Evolutionary conservation across 2,888 invertebrate species (phyloP), one percentile per base, ranked within the genome.

Genomic region (Vanessa cardui): DNA sequence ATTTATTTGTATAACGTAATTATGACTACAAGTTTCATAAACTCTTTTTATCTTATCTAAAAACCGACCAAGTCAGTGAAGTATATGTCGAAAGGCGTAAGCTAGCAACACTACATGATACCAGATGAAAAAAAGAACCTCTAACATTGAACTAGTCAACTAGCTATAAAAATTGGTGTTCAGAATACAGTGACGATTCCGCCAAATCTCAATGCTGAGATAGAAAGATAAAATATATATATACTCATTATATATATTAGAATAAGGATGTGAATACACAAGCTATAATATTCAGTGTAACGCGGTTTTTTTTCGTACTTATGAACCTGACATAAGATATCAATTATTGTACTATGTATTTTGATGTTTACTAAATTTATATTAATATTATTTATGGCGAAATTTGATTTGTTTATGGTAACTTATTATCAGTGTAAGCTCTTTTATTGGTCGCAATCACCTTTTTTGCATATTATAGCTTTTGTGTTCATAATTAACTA

Each of bases 31-130:
- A 86, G 87, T 88, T 88, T 87, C 78, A 82, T 79, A 89, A 89
- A 90, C 86, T 87, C 82, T 81, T 79, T 75, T 80, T 75, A 39
- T 77, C 78, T 77, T 16, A 54, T 54, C 31, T 54, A 54, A 54
- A 72, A 77, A 80, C 81, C 84, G 86, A 88, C 85, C 84, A 84
- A 81, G 87, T 86, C 85, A 85, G 83, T 77, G 79, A 81, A 79
- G 78, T 76, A 78, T 62, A 67, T 70, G 70, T 71, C 58, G 52
- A 69, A 68, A 76, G 70, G 75, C 69, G 74, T 78, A 83, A 83
- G 83, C 88, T 88, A 88, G 88, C 87, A 84, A 88, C 80, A 83
- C 87, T 88, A 88, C 71, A 68, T 49, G 50, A 70, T 60, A 73
- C 64, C 62, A 64, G 62, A 69, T 66, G 64, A 54, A 68, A 52